These are phyloP conservation scores for Spea bombifrons DNA, from an alignment of 2,113 vertebrate species.

Conservation along the genomic window DNA sequence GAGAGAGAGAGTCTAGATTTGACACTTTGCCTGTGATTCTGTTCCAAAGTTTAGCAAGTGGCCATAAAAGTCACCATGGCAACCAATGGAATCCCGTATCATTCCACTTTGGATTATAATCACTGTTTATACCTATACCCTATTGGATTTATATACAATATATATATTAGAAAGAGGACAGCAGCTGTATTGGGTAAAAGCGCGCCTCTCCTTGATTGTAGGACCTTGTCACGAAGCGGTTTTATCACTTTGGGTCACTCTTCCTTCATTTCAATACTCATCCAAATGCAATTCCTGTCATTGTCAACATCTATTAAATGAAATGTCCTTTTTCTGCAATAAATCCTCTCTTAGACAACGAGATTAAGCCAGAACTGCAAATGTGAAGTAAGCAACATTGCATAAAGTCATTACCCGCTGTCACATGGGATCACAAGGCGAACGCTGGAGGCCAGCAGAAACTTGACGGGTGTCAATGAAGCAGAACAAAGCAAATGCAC, in stretches of 20 bases:
- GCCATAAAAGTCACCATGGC: no score
- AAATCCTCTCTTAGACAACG: background rate
- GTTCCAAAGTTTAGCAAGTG: no score
- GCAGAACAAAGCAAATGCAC: background rate
- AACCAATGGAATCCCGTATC: no score
- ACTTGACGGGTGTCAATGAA: slow-evolving; percentile 41
- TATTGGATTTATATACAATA: no score
- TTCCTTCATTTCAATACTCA: background rate
- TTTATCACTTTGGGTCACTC: background rate
- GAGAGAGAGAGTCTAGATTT: no score
- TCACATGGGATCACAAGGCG: slow-evolving; percentile 29
- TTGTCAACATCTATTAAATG: slow-evolving; percentile 35
- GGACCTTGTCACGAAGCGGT: no score
- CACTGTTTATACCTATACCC: no score
- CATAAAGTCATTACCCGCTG: slow-evolving; percentile 36
- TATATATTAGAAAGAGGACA: no score
- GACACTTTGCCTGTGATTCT: no score
- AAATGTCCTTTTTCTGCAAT: slow-evolving; percentile 18
- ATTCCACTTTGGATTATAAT: no score
- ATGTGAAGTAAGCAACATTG: slow-evolving; percentile 17
- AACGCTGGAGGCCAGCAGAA: background rate
- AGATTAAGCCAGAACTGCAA: slow-evolving; percentile 3
- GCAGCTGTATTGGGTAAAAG: no score
- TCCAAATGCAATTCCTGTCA: background rate
- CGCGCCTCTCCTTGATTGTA: no score